Conservation (phyloP, 1,140 invertebrate species). For the Drosophila kepulauana region DNA sequence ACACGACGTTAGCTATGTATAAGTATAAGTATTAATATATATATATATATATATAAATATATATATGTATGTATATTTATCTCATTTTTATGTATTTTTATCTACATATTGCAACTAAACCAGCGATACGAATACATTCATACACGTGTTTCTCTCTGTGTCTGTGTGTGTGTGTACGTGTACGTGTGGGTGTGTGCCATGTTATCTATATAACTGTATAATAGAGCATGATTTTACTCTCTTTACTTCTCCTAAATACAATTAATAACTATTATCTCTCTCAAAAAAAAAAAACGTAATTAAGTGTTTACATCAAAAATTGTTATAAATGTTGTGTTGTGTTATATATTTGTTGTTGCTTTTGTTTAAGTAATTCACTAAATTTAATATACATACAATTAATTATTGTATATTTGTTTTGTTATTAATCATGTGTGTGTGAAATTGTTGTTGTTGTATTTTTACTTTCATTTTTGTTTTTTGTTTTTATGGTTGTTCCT, state of each 20-base stretch:
- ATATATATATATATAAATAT: background rate
- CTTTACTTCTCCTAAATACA: constrained; percentile 19
- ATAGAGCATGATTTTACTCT: constrained; percentile 16
- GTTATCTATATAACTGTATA: constrained; percentile 13
- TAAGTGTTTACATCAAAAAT: constrained; percentile 39
- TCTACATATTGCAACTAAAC: constrained; percentile 79
- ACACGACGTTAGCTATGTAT: constrained; percentile 5
- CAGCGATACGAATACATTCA: constrained; percentile 48
- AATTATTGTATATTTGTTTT: constrained; percentile 35
- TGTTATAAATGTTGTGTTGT: constrained; percentile 24
- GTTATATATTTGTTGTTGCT: constrained; percentile 28
- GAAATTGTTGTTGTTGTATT: constrained; percentile 27
- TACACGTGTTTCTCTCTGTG: background rate
- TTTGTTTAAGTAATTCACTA: constrained; percentile 51
- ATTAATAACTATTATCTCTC: constrained; percentile 12
- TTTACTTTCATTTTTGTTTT: constrained; percentile 16
- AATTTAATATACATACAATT: constrained; percentile 55
- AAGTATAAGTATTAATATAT: constrained; percentile 5
- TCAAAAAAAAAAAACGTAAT: constrained; percentile 13
- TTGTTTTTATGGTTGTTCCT: constrained; percentile 27
- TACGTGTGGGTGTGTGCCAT: background rate
- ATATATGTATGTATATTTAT: constrained; percentile 8
- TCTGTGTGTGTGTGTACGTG: background rate
- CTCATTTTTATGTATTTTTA: constrained; percentile 44
- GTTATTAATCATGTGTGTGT: constrained; percentile 11